Evolutionary conservation across 1,140 invertebrate genomes (phyloP), one percentile per base, ranked within the genome.

Genomic region (Ooceraea biroi): DNA sequence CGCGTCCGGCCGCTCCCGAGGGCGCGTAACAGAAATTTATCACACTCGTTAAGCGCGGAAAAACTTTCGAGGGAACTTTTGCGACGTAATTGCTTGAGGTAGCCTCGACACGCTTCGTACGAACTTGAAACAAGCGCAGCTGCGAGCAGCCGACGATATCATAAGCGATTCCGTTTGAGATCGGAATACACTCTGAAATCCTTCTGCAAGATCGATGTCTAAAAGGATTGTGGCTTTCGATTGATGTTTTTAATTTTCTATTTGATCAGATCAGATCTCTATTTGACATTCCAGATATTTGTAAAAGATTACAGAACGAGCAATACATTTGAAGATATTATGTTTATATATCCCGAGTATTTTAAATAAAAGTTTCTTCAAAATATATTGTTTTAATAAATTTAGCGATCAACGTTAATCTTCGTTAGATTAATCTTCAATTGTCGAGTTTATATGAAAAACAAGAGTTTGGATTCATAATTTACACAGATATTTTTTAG

Each of bases 1-100:
- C 74, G 72, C 72, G 80, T 73, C 71, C 71, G 55, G 66, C 41
- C 30, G 60, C 77, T 82, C 52, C 68, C 30, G 60, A 82, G 89
- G 83, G 86, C 83, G 91, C 89, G 89, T 90, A 90, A 92, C 91
- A 92, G 92, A 92, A 93, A 94, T 94, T 94, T 94, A 94, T 93
- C 92, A 92, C 88, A 87, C 92, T 93, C 93, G 91, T 93, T 93
- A 93, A 93, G 89, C 87, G 89, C 55, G 85, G 90, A 91, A 92
- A 92, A 92, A 91, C 90, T 89, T 92, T 92, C 48, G 77, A 91
- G 90, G 88, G 89, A 92, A 92, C 63, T 92, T 92, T 91, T 86
- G 86, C 87, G 83, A 89, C 91, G 91, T 93, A 92, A 93, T 93
- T 93, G 91, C 92, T 92, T 87, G 86, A 87, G 84, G 73, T 71